Evolutionary conservation across 2,113 vertebrate genomes (phyloP).

Genomic region (Echinops telfairi): DNA sequence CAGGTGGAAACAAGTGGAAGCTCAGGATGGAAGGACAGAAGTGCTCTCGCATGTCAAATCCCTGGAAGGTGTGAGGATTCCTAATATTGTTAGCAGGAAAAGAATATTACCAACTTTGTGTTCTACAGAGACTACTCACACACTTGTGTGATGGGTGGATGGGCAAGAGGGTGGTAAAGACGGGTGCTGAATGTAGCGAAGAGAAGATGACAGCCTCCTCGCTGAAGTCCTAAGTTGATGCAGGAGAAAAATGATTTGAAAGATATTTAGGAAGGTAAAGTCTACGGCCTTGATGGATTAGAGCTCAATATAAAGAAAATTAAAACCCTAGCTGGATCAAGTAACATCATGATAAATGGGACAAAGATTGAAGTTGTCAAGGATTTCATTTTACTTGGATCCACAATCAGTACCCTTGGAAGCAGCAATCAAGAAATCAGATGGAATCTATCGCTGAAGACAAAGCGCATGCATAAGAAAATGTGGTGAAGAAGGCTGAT

Average conservation of each 20-base stretch:
- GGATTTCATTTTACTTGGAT: no score
- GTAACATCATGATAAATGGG: no score
- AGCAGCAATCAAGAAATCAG: no score
- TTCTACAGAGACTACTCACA: background rate
- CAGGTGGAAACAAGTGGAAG: background rate
- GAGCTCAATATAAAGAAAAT: no score
- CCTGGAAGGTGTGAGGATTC: background rate
- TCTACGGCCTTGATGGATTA: no score
- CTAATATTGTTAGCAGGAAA: conserved; percentile 4
- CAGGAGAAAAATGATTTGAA: background rate
- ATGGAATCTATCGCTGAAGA: no score
- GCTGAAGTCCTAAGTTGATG: background rate
- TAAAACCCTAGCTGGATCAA: no score
- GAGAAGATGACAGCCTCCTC: background rate
- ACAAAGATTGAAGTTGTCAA: no score
- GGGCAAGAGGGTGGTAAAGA: background rate
- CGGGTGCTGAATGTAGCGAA: background rate
- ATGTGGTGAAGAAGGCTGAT: no score
- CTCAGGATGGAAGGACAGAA: background rate
- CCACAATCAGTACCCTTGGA: no score
- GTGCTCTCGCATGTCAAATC: background rate
- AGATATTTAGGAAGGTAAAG: background rate
- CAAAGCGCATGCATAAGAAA: no score
- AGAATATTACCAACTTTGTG: background rate
- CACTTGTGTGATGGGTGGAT: background rate